Evolutionary conservation across 2,797 vertebrate species (phyloP), one percentile per base, ranked within the genome.

Genomic region (Adelosebastes latens): DNA sequence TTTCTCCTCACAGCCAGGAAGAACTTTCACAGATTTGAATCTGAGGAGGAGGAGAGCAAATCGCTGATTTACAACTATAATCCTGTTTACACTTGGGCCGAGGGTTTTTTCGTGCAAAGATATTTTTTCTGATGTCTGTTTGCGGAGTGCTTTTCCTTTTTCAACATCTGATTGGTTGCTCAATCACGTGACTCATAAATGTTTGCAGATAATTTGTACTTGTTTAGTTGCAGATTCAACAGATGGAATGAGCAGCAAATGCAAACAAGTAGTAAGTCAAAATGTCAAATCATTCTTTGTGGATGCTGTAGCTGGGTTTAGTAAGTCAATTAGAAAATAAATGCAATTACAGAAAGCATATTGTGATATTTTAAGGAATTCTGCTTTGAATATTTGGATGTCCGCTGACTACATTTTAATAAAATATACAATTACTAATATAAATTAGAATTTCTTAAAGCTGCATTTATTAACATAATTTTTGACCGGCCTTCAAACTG

Each of bases 11-110:
- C 94, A 96, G 96, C 95, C 25, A 94, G 92, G 81, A 96, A 94
- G 87, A 96, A 77, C 87, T 80, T 80, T 3, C 96, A 96, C 87
- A 81, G 49, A 11, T 96, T 96, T 83, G 20, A 83, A 3, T 93
- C 90, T 0, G 14, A 80, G 64, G 90, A 91, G 13, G 92, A 84
- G 4, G 95, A 95, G 80, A 61, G 18, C 3, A 81, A 89, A 8
- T 90, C 92, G 0, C 86, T 96, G 83, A 96, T 96, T 22, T 96
- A 96, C 84, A 95, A 95, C 91, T 90, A 95, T 89, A 87, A 1
- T 7, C 93, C 95, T 8, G 79, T 87, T 16, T 93, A 91, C 87
- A 87, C 84, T 0, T 76, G 71, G 5, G 0, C 6, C 2, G 6
- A 25, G 0, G 61, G 79, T n/a, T 1, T 0, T 20, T 94, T 93